Percentiles rank a stretch among this genome's conserved stretches.
These are phyloP conservation scores for Flabesymbios commensalis DNA, from an alignment of 2,888 invertebrate species.

Conservation along the genomic window DNA sequence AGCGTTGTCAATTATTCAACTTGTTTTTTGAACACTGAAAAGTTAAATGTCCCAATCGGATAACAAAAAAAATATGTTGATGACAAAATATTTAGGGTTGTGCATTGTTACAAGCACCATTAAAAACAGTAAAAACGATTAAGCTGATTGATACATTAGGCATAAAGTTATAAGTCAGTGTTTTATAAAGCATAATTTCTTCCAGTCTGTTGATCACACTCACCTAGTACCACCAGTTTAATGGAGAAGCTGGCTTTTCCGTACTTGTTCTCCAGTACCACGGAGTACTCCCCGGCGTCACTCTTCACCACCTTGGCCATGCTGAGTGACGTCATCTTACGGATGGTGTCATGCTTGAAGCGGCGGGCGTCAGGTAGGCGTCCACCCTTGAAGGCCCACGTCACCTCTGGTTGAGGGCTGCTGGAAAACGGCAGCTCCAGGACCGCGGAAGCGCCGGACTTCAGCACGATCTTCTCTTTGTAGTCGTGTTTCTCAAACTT, in stretches of 20 bases:
- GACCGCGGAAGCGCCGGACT: slow-evolving; percentile 33
- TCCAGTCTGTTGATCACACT: slow-evolving; percentile 1
- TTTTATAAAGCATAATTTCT: neutral
- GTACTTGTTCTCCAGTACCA: slow-evolving; percentile 79
- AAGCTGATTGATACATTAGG: too few relatives aligned
- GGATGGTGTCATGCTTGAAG: slow-evolving; percentile 31
- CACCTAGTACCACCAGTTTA: slow-evolving; percentile 65
- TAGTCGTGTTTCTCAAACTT: slow-evolving; percentile 28
- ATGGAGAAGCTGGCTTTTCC: slow-evolving; percentile 66
- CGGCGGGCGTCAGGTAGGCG: slow-evolving; percentile 24
- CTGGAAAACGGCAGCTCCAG: slow-evolving; percentile 40
- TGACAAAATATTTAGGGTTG: neutral
- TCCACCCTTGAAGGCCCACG: slow-evolving; percentile 37
- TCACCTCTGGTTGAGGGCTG: slow-evolving; percentile 37
- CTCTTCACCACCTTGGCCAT: slow-evolving; percentile 43
- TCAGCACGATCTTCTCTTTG: slow-evolving; percentile 33
- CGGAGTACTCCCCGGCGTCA: slow-evolving; percentile 39
- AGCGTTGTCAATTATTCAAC: too few relatives aligned
- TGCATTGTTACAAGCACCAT: neutral
- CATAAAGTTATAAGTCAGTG: too few relatives aligned
- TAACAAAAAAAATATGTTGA: neutral
- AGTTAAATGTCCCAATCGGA: neutral
- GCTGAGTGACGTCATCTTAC: slow-evolving; percentile 28
- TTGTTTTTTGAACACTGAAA: neutral
- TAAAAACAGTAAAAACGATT: neutral